Conservation (phyloP, 37 sponge, comb jelly and placozoan species). For the Corticium candelabrum region DNA sequence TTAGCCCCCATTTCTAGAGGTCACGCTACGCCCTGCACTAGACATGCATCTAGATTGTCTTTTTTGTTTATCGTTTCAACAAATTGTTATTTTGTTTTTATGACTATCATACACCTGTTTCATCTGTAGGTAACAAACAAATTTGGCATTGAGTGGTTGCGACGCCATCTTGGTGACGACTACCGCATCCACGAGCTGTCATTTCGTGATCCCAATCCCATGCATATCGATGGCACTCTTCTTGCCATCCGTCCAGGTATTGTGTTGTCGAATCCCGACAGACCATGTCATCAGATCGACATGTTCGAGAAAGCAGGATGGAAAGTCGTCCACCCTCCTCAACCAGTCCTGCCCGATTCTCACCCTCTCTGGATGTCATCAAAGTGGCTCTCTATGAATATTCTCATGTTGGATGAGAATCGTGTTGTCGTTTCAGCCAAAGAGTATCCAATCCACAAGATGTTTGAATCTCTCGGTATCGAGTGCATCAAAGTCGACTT, state of each 20-base stretch:
- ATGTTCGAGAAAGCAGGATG: conserved; percentile 42
- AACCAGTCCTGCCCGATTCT: conserved; percentile 19
- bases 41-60: too few relatives aligned
- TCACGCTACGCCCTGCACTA: too few relatives aligned
- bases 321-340: conserved; percentile 47
- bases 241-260: conserved; percentile 46
- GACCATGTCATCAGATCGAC: conserved; percentile 14
- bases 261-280: not conserved
- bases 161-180: conserved; percentile 44
- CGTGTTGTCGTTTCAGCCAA: conserved; percentile 37
- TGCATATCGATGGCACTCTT: conserved; percentile 68
- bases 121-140: too few relatives aligned
- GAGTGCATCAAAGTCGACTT: conserved; percentile 47
- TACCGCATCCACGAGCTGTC: conserved; percentile 43
- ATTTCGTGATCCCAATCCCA: conserved; percentile 48
- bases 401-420: conserved; percentile 59
- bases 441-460: conserved; percentile 38
- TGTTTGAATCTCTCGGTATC: conserved; percentile 56
- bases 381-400: conserved; percentile 60
- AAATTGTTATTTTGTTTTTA: too few relatives aligned
- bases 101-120: too few relatives aligned
- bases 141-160: conserved; percentile 39
- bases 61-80: too few relatives aligned
- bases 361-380: conserved; percentile 56
- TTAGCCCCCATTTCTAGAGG: too few relatives aligned